A percentile compares a stretch with the other conserved stretches of the same genome.
Evolutionary conservation across 2,797 vertebrate species (phyloP).

Genomic region (Heterohyrax brucei): DNA sequence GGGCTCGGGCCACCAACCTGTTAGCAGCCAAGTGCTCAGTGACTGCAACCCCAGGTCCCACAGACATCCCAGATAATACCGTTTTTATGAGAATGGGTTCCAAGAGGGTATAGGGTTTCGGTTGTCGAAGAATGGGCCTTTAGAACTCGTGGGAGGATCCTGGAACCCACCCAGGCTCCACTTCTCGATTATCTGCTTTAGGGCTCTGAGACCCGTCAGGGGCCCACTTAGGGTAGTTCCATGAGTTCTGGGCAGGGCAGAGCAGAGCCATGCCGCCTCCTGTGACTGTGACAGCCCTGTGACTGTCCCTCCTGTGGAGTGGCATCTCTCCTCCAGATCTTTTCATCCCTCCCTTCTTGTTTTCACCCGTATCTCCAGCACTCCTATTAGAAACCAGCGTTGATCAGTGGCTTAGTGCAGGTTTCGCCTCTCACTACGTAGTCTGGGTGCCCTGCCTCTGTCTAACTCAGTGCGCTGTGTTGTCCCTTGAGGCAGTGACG

Average conservation of each 20-base stretch:
- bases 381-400: neutral
- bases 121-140: neutral
- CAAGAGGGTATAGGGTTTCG: neutral
- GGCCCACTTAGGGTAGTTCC: no score
- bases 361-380: neutral
- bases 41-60: no score
- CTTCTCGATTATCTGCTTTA: neutral
- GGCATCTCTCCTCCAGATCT: neutral
- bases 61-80: neutral
- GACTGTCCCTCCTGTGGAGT: neutral
- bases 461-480: neutral
- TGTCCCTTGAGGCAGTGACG: neutral
- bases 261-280: neutral
- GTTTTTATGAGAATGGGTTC: neutral
- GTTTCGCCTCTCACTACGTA: accelerated
- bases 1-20: no score
- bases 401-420: neutral
- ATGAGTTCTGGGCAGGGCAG: neutral
- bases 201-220: neutral
- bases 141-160: neutral
- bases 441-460: neutral
- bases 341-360: neutral
- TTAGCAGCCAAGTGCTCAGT: no score
- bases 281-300: accelerated
- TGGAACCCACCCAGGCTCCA: neutral